These are phyloP conservation scores for Anhinga anhinga DNA, from an alignment of 2,113 vertebrate genomes.

Conservation along the genomic window DNA sequence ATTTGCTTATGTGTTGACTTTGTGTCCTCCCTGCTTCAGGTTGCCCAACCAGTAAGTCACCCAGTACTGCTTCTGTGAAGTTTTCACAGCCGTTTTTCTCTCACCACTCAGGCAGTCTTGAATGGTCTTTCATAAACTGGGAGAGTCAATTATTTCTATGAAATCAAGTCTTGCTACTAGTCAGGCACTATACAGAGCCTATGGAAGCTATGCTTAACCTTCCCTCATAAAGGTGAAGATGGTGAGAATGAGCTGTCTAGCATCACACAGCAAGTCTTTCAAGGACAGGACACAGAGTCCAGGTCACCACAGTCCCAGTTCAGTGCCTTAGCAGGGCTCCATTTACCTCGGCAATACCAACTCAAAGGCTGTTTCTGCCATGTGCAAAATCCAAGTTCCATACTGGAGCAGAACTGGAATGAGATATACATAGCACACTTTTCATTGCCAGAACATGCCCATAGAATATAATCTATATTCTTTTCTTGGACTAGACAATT, in stretches of 20 bases:
- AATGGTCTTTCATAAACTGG: neutral
- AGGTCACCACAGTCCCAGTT: neutral
- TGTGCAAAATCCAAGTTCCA: neutral
- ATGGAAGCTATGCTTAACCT: neutral
- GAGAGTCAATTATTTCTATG: neutral
- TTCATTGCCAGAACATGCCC: neutral
- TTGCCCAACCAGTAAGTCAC: neutral
- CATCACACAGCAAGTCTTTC: accelerated
- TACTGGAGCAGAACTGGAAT: neutral
- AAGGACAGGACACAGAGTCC: neutral
- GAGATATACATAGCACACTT: neutral
- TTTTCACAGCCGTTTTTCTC: neutral
- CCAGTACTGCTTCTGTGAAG: neutral
- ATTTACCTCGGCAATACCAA: neutral
- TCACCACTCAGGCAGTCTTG: neutral
- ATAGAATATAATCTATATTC: neutral
- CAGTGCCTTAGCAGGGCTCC: neutral
- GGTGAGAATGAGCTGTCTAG: neutral
- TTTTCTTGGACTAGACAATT: neutral
- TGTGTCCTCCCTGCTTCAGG: neutral
- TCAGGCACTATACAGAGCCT: neutral
- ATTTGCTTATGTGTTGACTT: neutral
- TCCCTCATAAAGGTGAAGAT: neutral
- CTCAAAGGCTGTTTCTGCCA: neutral
- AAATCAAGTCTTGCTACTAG: neutral